phyloP scores from a whole-genome alignment of 2,888 invertebrate genomes.

The Parelbella ahira region DNA sequence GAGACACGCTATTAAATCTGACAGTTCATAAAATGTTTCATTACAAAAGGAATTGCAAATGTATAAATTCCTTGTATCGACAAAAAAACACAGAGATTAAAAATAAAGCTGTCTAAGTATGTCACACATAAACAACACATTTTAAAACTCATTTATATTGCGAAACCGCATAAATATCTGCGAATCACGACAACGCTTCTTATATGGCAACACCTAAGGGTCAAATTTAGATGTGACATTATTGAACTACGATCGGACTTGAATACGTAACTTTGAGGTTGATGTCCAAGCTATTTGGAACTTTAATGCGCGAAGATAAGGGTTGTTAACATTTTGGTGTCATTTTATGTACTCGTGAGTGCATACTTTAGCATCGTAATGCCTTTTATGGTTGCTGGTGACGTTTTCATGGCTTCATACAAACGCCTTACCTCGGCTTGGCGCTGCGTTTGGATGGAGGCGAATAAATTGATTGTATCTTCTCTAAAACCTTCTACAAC shows the following conservation, averaged over 20 bases:
- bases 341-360: constrained; percentile 9
- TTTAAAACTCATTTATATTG: no score
- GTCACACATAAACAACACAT: no score
- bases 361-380: constrained; percentile 33
- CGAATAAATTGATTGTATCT: constrained; percentile 6
- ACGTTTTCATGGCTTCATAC: constrained; percentile 38
- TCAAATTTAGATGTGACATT: constrained; percentile 18
- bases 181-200: constrained; percentile 1
- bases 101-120: no score
- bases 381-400: constrained; percentile 33
- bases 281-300: constrained; percentile 18
- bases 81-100: no score
- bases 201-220: constrained; percentile 13
- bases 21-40: no score
- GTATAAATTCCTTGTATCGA: no score
- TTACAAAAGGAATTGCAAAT: no score
- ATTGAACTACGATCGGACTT: constrained; percentile 9
- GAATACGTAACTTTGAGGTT: constrained; percentile 10
- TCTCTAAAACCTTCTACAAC: constrained; percentile 10
- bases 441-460: constrained; percentile 4
- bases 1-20: no score
- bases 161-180: no score
- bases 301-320: constrained; percentile 25
- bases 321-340: constrained; percentile 1
- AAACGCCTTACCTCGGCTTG: constrained; percentile 15